Evolutionary conservation across 2,888 invertebrate species (phyloP).

Genomic region (Cerastis rubricosa): DNA sequence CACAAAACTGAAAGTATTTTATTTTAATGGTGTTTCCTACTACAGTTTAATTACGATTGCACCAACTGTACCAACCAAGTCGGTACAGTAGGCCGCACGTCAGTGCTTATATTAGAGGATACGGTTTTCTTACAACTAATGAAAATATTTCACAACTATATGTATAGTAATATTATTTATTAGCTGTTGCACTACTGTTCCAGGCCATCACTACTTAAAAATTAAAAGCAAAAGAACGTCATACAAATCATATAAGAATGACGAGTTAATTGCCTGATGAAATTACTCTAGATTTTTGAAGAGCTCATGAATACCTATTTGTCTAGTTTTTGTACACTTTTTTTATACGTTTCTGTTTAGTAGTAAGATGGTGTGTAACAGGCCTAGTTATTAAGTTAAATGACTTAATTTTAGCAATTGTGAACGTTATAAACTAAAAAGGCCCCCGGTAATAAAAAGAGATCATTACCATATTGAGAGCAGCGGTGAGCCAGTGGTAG

Average conservation of each 20-base stretch:
- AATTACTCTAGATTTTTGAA: constrained; percentile 33
- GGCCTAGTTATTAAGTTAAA: neutral
- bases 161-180: neutral
- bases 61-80: too few species aligned
- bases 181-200: neutral
- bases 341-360: neutral
- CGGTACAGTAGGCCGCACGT: too few species aligned
- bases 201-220: neutral
- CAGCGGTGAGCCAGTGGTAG: too few species aligned
- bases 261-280: constrained; percentile 14
- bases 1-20: neutral
- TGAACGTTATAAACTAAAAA: neutral
- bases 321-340: constrained; percentile 26
- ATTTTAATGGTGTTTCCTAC: too few species aligned
- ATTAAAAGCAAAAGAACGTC: constrained; percentile 12
- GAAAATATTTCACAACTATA: neutral
- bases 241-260: constrained; percentile 12
- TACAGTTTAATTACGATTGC: too few species aligned
- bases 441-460: neutral
- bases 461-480: too few species aligned
- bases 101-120: neutral
- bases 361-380: constrained; percentile 1
- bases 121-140: neutral
- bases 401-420: neutral
- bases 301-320: constrained; percentile 27